Evolutionary conservation across 2,797 vertebrate species (phyloP).

Genomic region (Sandelia bainsii): DNA sequence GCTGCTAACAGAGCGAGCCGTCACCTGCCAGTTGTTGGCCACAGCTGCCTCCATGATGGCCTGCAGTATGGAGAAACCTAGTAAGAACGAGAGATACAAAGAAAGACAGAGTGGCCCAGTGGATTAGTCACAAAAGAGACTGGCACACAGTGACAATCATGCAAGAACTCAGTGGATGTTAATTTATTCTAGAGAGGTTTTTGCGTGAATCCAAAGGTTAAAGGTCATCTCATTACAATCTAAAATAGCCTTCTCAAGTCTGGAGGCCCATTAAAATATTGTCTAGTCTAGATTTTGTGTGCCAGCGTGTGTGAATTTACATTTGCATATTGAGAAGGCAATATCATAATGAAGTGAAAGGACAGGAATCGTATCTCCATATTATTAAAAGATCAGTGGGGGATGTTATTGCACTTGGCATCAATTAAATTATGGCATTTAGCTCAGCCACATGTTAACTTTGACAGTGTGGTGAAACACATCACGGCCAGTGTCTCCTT

Average conservation of each 20-base stretch:
- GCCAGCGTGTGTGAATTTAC: conserved; percentile 30
- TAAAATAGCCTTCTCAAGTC: conserved; percentile 64
- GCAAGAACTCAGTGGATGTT: conserved; percentile 45
- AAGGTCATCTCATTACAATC: conserved; percentile 76
- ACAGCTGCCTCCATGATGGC: conserved; percentile 99
- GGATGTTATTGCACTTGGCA: conserved; percentile 75
- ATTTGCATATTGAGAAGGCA: conserved; percentile 68
- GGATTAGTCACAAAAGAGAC: conserved; percentile 44
- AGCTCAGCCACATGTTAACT: conserved; percentile 71
- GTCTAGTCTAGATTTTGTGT: conserved; percentile 47
- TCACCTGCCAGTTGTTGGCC: conserved; percentile 99
- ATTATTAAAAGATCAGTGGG: conserved; percentile 74
- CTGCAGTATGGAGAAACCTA: conserved; percentile 98
- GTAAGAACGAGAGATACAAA: conserved; percentile 25
- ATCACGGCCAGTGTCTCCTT: conserved; percentile 50
- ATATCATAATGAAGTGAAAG: conserved; percentile 67
- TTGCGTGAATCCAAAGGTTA: conserved; percentile 66
- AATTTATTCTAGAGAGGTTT: conserved; percentile 69
- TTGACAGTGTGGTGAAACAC: conserved; percentile 64
- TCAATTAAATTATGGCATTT: conserved; percentile 78
- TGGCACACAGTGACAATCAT: conserved; percentile 37
- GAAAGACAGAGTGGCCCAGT: conserved; percentile 35
- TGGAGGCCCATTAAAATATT: conserved; percentile 57
- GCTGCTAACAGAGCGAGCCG: conserved; percentile 96
- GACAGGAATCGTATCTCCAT: conserved; percentile 68